Evolutionary conservation across 2,888 invertebrate genomes (phyloP).

Genomic region (Chorisops tibialis): DNA sequence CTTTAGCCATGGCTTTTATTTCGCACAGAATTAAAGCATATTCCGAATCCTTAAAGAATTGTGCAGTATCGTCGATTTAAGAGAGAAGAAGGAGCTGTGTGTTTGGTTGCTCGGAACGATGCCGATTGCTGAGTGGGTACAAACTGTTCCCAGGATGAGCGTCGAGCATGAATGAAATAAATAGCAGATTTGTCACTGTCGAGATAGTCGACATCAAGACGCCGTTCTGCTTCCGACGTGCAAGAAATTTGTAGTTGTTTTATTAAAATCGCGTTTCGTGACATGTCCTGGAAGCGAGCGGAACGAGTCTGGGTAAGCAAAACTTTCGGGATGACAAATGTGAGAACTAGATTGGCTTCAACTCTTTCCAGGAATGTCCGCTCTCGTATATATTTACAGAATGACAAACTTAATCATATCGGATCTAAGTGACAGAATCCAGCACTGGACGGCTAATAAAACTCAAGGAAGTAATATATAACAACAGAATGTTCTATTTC

Average conservation of each 20-base stretch:
- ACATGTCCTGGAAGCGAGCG: neutral
- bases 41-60: slow-evolving; percentile 16
- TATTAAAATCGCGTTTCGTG: slow-evolving; percentile 27
- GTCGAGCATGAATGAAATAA: slow-evolving; percentile 35
- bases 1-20: neutral
- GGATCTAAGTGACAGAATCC: no score
- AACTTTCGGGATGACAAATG: slow-evolving; percentile 21
- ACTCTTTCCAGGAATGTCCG: neutral
- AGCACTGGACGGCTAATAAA: no score
- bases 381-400: no score
- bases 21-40: neutral
- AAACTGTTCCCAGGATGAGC: neutral
- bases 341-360: slow-evolving; percentile 16
- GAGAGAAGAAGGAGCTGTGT: slow-evolving; percentile 3
- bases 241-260: slow-evolving; percentile 32
- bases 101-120: neutral
- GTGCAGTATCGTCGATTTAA: neutral
- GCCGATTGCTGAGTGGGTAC: slow-evolving; percentile 17
- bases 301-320: neutral
- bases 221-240: slow-evolving; percentile 39
- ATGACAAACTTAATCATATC: no score
- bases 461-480: no score
- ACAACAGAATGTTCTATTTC: no score
- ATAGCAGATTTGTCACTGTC: slow-evolving; percentile 40
- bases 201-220: slow-evolving; percentile 39